These are phyloP conservation scores for Furcifer pardalis DNA, from an alignment of 2,797 vertebrate genomes.

Conservation along the genomic window DNA sequence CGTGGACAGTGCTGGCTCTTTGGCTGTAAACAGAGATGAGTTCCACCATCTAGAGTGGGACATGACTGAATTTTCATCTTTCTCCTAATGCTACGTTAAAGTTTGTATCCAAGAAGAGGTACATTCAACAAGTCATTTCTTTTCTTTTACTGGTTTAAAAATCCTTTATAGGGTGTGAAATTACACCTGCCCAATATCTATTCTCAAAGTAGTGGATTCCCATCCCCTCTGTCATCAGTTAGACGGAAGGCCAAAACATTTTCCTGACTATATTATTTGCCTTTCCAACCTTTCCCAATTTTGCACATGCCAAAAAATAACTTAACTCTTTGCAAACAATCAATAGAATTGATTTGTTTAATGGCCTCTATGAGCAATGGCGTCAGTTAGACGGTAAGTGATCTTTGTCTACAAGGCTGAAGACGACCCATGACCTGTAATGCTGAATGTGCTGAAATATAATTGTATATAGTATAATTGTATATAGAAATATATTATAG, in stretches of 20 bases:
- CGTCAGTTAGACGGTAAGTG: constrained; percentile 28
- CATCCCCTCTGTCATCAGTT: constrained; percentile 5
- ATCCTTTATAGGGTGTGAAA: constrained; percentile 5
- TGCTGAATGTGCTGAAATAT: constrained; percentile 53
- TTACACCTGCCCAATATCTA: neutral
- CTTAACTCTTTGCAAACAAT: constrained; percentile 51
- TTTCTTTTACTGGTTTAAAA: neutral
- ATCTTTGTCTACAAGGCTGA: constrained; percentile 46
- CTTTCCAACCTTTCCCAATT: constrained; percentile 50
- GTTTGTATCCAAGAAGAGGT: too few relatives aligned
- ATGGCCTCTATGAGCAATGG: constrained; percentile 31
- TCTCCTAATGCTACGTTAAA: too few relatives aligned
- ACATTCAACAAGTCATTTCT: too few relatives aligned
- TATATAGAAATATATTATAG: constrained; percentile 17
- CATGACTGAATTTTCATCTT: too few relatives aligned
- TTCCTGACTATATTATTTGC: constrained; percentile 35
- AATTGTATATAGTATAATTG: constrained; percentile 39
- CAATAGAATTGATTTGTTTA: constrained; percentile 55
- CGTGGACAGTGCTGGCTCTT: too few relatives aligned
- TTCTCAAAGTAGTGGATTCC: neutral
- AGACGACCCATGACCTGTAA: constrained; percentile 34
- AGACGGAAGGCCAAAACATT: constrained; percentile 31
- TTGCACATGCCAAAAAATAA: constrained; percentile 54
- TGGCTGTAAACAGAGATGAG: too few relatives aligned
- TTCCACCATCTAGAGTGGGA: too few relatives aligned